phyloP scores from a whole-genome alignment of 2,797 vertebrate species.

The Sebastes vulpes region DNA sequence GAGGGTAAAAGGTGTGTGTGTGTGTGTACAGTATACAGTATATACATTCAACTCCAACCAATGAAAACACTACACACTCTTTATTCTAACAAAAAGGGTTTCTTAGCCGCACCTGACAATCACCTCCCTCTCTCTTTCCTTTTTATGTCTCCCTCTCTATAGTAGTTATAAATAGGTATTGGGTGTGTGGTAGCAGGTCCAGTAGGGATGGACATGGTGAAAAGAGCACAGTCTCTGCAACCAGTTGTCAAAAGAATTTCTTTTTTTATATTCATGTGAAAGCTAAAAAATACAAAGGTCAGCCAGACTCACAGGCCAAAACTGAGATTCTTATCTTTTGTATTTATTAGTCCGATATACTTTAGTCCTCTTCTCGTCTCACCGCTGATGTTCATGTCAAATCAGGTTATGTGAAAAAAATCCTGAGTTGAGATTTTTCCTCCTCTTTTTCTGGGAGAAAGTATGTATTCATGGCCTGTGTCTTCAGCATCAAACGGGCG shows the following conservation, averaged over 20 bases:
- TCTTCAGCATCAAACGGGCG: conserved; percentile 3
- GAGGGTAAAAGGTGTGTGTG: background rate
- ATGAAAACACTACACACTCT: conserved; percentile 12
- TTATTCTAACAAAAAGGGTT: conserved; percentile 18
- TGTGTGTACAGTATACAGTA: background rate
- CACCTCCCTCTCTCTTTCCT: conserved; percentile 29
- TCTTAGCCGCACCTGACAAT: conserved; percentile 75
- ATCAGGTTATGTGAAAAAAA: conserved; percentile 22
- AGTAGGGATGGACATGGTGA: background rate
- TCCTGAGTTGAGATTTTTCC: background rate
- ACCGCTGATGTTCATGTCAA: background rate
- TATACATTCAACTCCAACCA: conserved; percentile 25
- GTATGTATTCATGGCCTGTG: conserved; percentile 1
- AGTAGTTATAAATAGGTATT: background rate
- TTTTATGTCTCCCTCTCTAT: background rate
- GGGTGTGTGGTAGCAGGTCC: background rate
- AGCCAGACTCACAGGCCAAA: conserved; percentile 49
- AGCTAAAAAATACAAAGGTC: background rate
- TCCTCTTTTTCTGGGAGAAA: background rate
- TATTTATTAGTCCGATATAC: background rate
- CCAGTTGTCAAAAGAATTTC: background rate
- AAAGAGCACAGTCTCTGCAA: background rate
- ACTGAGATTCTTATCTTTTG: conserved; percentile 26
- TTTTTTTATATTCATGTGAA: background rate
- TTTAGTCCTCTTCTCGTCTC: background rate